Conservation (phyloP, 2,113 vertebrate genomes). For the Triplophysa siluroides region DNA sequence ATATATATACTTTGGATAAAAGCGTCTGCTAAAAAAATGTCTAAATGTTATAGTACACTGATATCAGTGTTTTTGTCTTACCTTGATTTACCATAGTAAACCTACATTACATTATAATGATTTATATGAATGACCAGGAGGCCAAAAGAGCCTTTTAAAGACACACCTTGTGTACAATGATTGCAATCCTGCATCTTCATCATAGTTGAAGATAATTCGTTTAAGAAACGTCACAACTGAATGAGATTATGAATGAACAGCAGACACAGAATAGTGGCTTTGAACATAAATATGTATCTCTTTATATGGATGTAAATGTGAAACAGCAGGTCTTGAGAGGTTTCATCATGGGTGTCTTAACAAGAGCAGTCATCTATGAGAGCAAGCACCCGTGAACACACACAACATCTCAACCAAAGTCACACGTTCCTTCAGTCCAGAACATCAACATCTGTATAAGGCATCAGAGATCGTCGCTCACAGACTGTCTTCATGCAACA, state of each 20-base stretch:
- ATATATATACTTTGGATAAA: too few species aligned
- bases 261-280: neutral
- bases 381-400: constrained; percentile 87
- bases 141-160: too few species aligned
- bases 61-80: too few species aligned
- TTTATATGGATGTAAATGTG: constrained; percentile 12
- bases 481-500: constrained; percentile 88
- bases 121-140: too few species aligned
- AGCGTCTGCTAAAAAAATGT: too few species aligned
- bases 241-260: neutral
- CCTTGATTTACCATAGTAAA: too few species aligned
- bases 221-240: too few species aligned
- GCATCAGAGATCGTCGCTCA: constrained; percentile 88
- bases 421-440: constrained; percentile 5
- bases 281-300: constrained; percentile 27
- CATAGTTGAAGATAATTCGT: too few species aligned
- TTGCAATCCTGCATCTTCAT: too few species aligned
- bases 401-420: constrained; percentile 75
- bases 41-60: too few species aligned
- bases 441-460: constrained; percentile 74
- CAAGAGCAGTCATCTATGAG: constrained; percentile 77
- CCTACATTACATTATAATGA: too few species aligned
- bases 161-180: too few species aligned
- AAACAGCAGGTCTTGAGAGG: constrained; percentile 14
- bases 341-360: neutral